These are phyloP conservation scores for Climacteris rufus DNA, from an alignment of 2,113 vertebrate genomes.

Conservation along the genomic window DNA sequence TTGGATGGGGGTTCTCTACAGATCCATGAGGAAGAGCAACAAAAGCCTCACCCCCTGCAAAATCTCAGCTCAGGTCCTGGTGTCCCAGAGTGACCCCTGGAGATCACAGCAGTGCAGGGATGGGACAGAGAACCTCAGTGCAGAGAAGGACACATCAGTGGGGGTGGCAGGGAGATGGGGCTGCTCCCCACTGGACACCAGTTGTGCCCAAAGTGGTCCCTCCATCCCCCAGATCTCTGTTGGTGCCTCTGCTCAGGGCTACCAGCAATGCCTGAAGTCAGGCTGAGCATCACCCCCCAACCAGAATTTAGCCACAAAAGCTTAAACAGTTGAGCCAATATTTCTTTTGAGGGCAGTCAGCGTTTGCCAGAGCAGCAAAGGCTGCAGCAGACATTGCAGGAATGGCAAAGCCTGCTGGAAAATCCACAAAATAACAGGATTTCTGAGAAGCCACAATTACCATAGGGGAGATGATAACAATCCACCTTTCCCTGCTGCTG, in stretches of 20 bases:
- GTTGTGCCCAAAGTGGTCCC: accelerated
- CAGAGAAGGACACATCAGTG: background rate
- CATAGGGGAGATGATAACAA: background rate
- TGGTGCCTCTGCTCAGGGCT: background rate
- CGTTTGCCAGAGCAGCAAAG: background rate
- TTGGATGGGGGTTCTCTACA: background rate
- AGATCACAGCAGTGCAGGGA: background rate
- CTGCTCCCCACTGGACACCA: background rate
- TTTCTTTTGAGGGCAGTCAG: background rate
- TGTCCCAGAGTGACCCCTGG: background rate
- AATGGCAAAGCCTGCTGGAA: background rate
- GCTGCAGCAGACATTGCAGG: background rate
- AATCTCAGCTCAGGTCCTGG: background rate
- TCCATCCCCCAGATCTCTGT: background rate
- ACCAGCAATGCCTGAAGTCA: background rate
- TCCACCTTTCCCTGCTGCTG: background rate
- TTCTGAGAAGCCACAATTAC: slow-evolving; percentile 7
- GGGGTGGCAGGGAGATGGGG: background rate
- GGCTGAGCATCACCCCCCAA: background rate
- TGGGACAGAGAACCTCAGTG: background rate
- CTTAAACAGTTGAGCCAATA: background rate
- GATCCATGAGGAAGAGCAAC: background rate
- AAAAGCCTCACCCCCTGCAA: background rate
- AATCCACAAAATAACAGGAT: background rate
- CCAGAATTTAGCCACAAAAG: background rate